Percentiles rank a stretch among this genome's conserved stretches.
These are phyloP conservation scores for Drosophila multiciliata DNA, from an alignment of 2,888 invertebrate genomes.

Conservation along the genomic window DNA sequence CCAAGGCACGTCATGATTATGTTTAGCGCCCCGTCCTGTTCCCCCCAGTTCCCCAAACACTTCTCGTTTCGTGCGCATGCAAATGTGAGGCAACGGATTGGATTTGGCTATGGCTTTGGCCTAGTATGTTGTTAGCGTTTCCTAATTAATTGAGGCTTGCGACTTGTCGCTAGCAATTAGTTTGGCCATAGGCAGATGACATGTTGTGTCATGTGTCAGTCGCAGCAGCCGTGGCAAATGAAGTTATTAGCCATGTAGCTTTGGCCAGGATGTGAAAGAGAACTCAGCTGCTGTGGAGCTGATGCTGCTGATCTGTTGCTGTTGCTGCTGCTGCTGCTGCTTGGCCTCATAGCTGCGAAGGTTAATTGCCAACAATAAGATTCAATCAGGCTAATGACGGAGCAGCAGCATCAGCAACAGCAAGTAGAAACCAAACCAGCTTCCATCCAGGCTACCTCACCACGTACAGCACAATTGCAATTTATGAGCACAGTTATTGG, in stretches of 20 bases:
- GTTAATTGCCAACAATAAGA: conserved; percentile 80
- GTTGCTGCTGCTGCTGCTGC: conserved; percentile 23
- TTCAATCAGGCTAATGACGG: conserved; percentile 80
- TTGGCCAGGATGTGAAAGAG: conserved; percentile 34
- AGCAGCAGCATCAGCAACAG: conserved; percentile 40
- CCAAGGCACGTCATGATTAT: conserved; percentile 29
- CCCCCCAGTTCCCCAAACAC: not conserved
- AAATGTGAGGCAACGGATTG: conserved; percentile 33
- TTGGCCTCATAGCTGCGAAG: conserved; percentile 68
- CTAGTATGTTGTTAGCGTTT: conserved; percentile 57
- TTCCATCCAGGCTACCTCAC: conserved; percentile 22
- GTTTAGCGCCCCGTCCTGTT: conserved; percentile 1
- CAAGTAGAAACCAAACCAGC: conserved; percentile 45
- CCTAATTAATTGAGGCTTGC: conserved; percentile 71
- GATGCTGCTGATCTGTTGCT: conserved; percentile 14
- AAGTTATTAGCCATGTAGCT: conserved; percentile 65
- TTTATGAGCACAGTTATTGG: conserved; percentile 61
- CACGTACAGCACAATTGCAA: conserved; percentile 66
- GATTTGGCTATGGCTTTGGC: conserved; percentile 10
- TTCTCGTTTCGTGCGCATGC: conserved; percentile 54
- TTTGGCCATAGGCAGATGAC: conserved; percentile 67
- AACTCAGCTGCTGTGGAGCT: conserved; percentile 14
- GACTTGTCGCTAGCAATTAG: conserved; percentile 75
- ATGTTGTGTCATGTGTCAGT: conserved; percentile 73
- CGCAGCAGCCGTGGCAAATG: conserved; percentile 52